phyloP scores from a whole-genome alignment of 1,140 invertebrate species.

The Meloidogyne chitwoodi region DNA sequence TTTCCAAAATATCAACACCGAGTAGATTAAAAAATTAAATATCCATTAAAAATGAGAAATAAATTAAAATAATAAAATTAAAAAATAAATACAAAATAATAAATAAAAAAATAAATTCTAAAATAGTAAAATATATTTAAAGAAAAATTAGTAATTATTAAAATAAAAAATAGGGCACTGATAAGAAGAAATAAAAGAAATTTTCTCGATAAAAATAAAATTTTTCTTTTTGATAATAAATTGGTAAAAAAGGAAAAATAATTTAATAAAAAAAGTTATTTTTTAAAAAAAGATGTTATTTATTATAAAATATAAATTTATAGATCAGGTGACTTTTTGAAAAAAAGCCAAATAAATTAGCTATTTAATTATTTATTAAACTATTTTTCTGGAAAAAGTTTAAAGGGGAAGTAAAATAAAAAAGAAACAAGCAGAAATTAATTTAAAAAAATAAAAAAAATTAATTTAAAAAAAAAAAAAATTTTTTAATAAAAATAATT shows the following conservation, averaged over 20 bases:
- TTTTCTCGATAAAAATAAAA: neutral
- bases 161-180: neutral
- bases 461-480: no score
- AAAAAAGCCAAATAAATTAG: neutral
- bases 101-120: no score
- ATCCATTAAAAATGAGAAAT: no score
- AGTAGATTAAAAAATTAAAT: no score
- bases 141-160: neutral
- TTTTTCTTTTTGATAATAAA: neutral
- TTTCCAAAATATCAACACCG: neutral
- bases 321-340: neutral
- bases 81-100: no score
- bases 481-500: no score
- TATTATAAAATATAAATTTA: neutral
- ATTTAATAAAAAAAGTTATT: neutral
- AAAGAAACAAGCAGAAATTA: neutral
- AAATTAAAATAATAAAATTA: no score
- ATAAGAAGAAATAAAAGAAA: neutral
- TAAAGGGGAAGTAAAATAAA: slow-evolving; percentile 14
- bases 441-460: neutral
- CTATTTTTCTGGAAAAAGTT: no score
- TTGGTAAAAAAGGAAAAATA: neutral
- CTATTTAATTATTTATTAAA: neutral
- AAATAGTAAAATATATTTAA: neutral
- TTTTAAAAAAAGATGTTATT: neutral